Base-by-base conservation (phyloP, 2,888 invertebrate genomes). In the Erebia epiphron region DNA sequence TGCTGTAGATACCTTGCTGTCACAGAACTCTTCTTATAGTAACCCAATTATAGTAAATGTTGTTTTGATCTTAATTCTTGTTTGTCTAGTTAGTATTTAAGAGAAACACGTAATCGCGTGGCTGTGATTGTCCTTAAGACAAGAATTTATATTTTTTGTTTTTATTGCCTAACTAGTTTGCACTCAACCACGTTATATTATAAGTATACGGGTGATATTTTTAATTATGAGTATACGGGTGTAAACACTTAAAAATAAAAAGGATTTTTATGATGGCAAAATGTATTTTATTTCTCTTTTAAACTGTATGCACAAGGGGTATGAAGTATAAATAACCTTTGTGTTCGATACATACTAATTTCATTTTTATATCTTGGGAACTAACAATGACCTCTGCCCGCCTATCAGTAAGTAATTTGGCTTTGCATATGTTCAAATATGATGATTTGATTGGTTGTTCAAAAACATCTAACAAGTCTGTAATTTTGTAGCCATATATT, bases 261-360 rank as follows among this genome's bases (percentile, higher is more conserved):
- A 21, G 21, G 21, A 21, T 21, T 21, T 21, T 21, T 21, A 21
- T 21, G 21, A 21, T 21, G 21, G 21, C 21, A 21, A 21, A 21
- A 21, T 21, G n/a, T 10, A 21, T 21, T 21, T 46, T 46, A 56
- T 56, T 66, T 66, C 14, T 16, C 14, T 21, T 16, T 66, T 16
- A 56, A 54, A 66, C 35, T 56, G 66, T 66, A 16, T 66, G 66
- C n/a, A 70, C 14, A 61, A 63, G 49, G 18, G 70, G 70, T 70
- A 70, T 62, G 26, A 70, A 70, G 56, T 63, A 70, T 54, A 67
- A 41, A 46, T 21, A 21, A 21, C 21, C 21, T 21, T 21, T 21
- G 21, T 21, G 21, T 21, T 21, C 21, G 21, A 21, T 21, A 21
- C 21, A 21, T 21, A 21, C 21, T 21, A 21, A 21, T 21, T 21